Conservation (phyloP, 92 coral and sea anemone genomes). For the Phenganax subtilis region DNA sequence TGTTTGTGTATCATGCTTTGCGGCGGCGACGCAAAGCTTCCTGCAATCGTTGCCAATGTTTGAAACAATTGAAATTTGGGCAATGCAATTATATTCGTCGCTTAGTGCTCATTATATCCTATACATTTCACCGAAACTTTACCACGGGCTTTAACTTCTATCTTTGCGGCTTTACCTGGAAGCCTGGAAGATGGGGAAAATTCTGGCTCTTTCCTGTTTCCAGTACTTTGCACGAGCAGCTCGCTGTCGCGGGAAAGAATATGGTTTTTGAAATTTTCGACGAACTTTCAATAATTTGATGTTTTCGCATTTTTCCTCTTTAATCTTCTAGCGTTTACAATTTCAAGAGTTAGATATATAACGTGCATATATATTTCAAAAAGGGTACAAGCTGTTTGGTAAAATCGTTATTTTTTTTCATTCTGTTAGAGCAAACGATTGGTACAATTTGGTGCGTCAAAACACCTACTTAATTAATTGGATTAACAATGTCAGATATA, state of each 20-base stretch:
- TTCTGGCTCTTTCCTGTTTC: neutral
- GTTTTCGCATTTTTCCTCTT: too few species aligned
- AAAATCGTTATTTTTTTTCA: neutral
- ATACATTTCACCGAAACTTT: too few species aligned
- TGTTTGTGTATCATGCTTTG: too few species aligned
- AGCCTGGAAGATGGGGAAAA: neutral
- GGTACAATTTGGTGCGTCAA: neutral
- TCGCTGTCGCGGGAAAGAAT: neutral
- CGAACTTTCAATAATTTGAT: neutral
- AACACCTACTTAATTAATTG: neutral
- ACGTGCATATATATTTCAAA: neutral
- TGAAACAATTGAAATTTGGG: too few species aligned
- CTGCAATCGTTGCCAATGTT: too few species aligned
- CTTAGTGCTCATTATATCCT: too few species aligned
- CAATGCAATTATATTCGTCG: too few species aligned
- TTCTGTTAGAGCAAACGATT: neutral
- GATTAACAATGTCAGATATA: too few species aligned
- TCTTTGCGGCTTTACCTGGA: too few species aligned
- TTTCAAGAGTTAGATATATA: neutral
- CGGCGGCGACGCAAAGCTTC: too few species aligned
- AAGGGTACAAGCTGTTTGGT: too few species aligned
- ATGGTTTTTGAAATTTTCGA: neutral
- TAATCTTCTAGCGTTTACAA: neutral
- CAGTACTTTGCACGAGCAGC: neutral
- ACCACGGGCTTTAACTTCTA: too few species aligned